Base-by-base conservation (phyloP, 37 sponge, comb jelly and placozoan genomes). In the Ephydatia muelleri region DNA sequence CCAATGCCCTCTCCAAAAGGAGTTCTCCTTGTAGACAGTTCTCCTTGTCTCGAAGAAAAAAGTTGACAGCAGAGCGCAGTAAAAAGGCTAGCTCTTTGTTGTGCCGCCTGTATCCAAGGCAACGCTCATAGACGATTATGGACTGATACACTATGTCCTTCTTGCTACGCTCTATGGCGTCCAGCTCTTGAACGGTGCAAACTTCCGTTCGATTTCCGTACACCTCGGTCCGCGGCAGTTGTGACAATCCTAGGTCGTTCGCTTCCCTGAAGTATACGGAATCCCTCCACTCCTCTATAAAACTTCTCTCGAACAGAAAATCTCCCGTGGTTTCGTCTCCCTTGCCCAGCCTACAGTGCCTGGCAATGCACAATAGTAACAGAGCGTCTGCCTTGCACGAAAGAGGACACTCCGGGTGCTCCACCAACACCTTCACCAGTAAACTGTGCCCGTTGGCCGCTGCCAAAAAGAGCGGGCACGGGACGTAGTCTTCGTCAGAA, bases 391-490 rank as follows among this genome's bases (percentile, higher is more conserved):
- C 75, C 4, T 65, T 67, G 2, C 82, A 39, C 6, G 72, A 14
- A 0, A 67, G 23, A 25, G 83, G 77, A 75, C 91, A 91, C 5
- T 75, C 83, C 5, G 65, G 25, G n/a, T 49, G 72, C 6, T 64
- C 26, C 5, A 65, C 29, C 19, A 91, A 67, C 14, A 74, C 67
- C 30, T 66, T 37, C 12, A 89, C 85, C 28, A 84, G 76, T 0
- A 80, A 39, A 2, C 8, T 23, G 47, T 84, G 78, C 16, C 84
- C 77, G 13, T 80, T 80, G 65, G 85, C 74, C 19, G 90, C 90
- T 3, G 90, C 90, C 16, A 84, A 77, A 38, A 80, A 89, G 6
- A 89, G 39, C 28, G 90, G 90, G 38, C 84, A 89, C 27, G 90
- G 90, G 1, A 83, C 72, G 13, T 73, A 75, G 79, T 75, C 83